Percentiles rank a stretch among this genome's conserved stretches.
Evolutionary conservation across 2,797 vertebrate species (phyloP).

Genomic region (Silurus aristotelis): DNA sequence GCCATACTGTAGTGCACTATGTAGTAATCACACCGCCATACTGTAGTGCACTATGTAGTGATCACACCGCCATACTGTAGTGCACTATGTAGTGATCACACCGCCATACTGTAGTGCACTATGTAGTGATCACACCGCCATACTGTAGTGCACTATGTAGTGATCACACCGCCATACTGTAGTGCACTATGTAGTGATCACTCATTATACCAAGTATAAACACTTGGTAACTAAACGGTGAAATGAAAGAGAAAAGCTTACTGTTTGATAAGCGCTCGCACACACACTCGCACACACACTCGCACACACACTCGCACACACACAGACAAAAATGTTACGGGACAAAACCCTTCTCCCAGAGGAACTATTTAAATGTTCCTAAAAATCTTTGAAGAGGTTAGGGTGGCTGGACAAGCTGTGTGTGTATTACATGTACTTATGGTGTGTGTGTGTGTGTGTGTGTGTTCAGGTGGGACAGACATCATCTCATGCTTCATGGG

Average conservation of each 20-base stretch:
- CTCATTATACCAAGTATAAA: too few species aligned
- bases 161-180: too few species aligned
- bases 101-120: too few species aligned
- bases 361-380: slow-evolving; percentile 73
- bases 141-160: too few species aligned
- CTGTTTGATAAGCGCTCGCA: background rate
- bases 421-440: background rate
- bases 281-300: background rate
- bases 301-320: background rate
- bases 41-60: too few species aligned
- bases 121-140: too few species aligned
- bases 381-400: background rate
- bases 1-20: too few species aligned
- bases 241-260: slow-evolving; percentile 26
- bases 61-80: too few species aligned
- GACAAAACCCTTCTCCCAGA: slow-evolving; percentile 55
- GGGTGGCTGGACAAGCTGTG: background rate
- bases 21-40: too few species aligned
- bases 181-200: too few species aligned
- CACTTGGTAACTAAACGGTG: slow-evolving; percentile 21
- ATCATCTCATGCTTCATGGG: slow-evolving; percentile 97
- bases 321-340: slow-evolving; percentile 45
- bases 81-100: too few species aligned
- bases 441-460: slow-evolving; percentile 8
- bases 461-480: slow-evolving; percentile 88